Percentiles rank a stretch among this genome's conserved stretches.
phyloP scores from a whole-genome alignment of 2,797 vertebrate genomes.

The Taenioides sp. region DNA sequence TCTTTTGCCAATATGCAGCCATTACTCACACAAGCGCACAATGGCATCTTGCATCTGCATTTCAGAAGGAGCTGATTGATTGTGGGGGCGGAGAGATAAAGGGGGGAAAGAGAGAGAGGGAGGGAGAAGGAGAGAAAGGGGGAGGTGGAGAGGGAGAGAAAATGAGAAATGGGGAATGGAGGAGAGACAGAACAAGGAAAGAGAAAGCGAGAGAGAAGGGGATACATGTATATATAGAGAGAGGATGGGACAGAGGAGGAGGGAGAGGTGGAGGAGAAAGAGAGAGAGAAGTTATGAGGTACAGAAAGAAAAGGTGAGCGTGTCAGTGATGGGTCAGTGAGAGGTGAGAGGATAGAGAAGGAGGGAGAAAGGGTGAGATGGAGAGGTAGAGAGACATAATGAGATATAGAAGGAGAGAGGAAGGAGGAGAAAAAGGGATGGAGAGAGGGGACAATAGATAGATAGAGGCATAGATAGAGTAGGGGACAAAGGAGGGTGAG shows the following conservation, averaged over 20 bases:
- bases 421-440: background rate
- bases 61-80: background rate
- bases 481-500: background rate
- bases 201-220: too few relatives aligned
- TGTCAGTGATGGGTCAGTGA: background rate
- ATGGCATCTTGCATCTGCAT: background rate
- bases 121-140: background rate
- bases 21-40: background rate
- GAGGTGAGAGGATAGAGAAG: too few relatives aligned
- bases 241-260: background rate
- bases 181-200: too few relatives aligned
- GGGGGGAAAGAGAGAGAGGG: background rate
- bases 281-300: too few relatives aligned
- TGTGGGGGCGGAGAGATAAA: background rate
- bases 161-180: background rate
- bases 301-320: too few relatives aligned
- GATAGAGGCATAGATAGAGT: too few relatives aligned
- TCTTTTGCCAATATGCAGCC: background rate
- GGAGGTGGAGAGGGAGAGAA: background rate
- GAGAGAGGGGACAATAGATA: too few relatives aligned
- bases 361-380: background rate
- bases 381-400: background rate
- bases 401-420: background rate
- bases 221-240: too few relatives aligned
- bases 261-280: too few relatives aligned